Evolutionary conservation across 2,797 vertebrate species (phyloP).

Genomic region (Masticophis lateralis): DNA sequence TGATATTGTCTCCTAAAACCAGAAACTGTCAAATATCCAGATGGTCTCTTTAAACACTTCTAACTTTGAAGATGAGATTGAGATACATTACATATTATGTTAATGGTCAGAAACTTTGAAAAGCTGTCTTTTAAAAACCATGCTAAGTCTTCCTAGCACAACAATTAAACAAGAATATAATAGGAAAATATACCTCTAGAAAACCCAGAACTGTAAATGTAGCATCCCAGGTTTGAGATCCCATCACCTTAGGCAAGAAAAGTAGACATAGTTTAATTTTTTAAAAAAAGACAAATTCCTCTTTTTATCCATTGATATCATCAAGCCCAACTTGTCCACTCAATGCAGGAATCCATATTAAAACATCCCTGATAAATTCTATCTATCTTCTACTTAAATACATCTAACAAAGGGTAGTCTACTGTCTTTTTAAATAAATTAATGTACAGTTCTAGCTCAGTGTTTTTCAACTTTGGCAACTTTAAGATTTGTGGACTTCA

Average conservation of each 20-base stretch:
- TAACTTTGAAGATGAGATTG: not conserved
- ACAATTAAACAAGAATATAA: not conserved
- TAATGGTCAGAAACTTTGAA: not conserved
- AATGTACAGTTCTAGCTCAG: not conserved
- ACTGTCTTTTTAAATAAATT: not conserved
- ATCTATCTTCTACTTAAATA: not conserved
- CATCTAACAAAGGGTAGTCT: not conserved
- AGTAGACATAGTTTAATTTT: not conserved
- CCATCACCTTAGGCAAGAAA: conserved; percentile 80
- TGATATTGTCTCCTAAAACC: not conserved
- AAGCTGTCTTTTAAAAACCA: not conserved
- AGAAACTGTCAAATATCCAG: not conserved
- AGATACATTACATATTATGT: not conserved
- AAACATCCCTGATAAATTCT: not conserved
- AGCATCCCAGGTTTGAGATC: conserved; percentile 95
- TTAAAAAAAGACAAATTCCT: not conserved
- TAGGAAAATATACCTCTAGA: conserved; percentile 81
- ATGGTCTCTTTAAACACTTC: not conserved
- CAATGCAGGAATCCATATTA: not conserved
- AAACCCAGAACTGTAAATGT: conserved; percentile 86
- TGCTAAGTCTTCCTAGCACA: not conserved
- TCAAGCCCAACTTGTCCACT: not conserved
- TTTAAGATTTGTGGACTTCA: not conserved
- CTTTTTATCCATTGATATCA: not conserved
- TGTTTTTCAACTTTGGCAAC: not conserved